A percentile compares a stretch with the other conserved stretches of the same genome.
Conservation (phyloP, 1,140 invertebrate genomes). For the Caenorhabditis elegans region WBcel235 BX284602.5:7777501-7778000, state of each 20-base stretch:
- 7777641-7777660: neutral
- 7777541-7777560: neutral
- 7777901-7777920: neutral
- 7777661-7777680: slow-evolving; percentile 3
- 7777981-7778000: neutral
- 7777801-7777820: neutral
- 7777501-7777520: neutral
- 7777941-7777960: neutral
- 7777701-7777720: neutral
- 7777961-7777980: neutral
- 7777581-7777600: too few relatives aligned
- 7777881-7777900: neutral
- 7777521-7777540: neutral
- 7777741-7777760: neutral
- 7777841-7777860: neutral
- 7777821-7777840: neutral
- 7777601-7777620: neutral
- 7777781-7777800: neutral
- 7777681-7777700: neutral
- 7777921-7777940: slow-evolving; percentile 15
- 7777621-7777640: neutral
- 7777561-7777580: neutral
- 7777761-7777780: neutral
- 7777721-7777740: neutral
- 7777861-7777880: neutral